Base-by-base conservation (phyloP, 2,888 invertebrate genomes). In the Pammene fasciana region DNA sequence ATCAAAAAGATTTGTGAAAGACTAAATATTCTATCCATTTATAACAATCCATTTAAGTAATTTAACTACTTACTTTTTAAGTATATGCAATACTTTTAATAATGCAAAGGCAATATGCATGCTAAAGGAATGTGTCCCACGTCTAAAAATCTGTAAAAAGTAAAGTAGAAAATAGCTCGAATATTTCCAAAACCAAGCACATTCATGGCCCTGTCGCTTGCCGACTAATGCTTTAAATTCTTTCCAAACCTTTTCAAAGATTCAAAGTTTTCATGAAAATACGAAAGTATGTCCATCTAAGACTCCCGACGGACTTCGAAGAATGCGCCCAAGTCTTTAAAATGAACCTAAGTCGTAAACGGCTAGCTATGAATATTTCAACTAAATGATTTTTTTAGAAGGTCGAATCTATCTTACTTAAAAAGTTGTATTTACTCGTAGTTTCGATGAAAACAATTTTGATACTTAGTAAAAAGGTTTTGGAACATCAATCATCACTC, bases 281-380 rank as follows among this genome's bases (percentile, higher is more conserved):
- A 75, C 74, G 74, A 78, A 80, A 81, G 75, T 79, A 79, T 79
- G 78, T 80, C 76, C 74, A 76, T 75, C 75, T 77, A 77, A 76
- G 75, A 78, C 72, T 76, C 79, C 75, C 79, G 79, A 77, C 76
- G 76, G 72, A 82, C 78, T 81, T 75, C 76, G 74, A 65, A 71
- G 70, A 71, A 78, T 72, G 75, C 73, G 75, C 71, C 75, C 73
- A 72, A 79, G 75, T 79, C 74, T 73, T 72, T 73, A 77, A 78
- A 80, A 79, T 80, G n/a, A n/a, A 77, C 26, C 26, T 26, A 70
- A 70, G 70, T 82, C 74, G 75, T 73, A 76, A 78, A 75, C 72
- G 73, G 68, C 59, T 73, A 70, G 72, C 73, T 72, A 76, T 80
- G 79, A 80, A 80, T 83, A 82, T 66, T 67, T 67, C 46, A 18